Conservation (phyloP, 2,888 invertebrate species). For the Drosophila gaucha region DNA sequence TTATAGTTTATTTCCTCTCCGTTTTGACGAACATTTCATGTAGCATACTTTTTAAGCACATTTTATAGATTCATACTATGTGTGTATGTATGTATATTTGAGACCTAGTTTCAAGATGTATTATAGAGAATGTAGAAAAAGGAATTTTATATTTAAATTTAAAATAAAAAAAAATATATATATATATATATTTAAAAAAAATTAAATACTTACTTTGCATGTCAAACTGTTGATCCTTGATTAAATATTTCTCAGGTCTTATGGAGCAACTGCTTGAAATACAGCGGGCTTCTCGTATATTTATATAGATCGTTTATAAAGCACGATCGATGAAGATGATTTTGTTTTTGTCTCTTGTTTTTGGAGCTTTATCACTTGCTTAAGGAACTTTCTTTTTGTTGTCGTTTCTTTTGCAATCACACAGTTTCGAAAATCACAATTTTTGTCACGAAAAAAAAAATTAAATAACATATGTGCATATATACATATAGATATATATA, state of each 20-base stretch:
- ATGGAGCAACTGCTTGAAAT: too few relatives aligned
- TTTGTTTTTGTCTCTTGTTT: background rate
- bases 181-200: background rate
- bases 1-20: too few relatives aligned
- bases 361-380: conserved; percentile 67
- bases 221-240: background rate
- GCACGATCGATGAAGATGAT: background rate
- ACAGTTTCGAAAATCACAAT: conserved; percentile 70
- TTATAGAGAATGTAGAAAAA: too few relatives aligned
- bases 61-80: background rate
- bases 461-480: conserved; percentile 11
- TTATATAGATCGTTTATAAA: background rate
- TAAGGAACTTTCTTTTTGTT: conserved; percentile 76
- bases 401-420: conserved; percentile 73
- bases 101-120: too few relatives aligned
- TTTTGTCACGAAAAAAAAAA: conserved; percentile 59
- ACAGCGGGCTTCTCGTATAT: too few relatives aligned
- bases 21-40: too few relatives aligned
- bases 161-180: too few relatives aligned
- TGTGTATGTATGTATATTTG: too few relatives aligned
- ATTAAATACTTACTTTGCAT: conserved; percentile 44
- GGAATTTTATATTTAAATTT: too few relatives aligned
- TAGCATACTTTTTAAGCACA: conserved; percentile 37
- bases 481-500: background rate
- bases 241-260: background rate